Conservation (phyloP, 2,888 invertebrate species). For the Agrenia bidenticulata region DNA sequence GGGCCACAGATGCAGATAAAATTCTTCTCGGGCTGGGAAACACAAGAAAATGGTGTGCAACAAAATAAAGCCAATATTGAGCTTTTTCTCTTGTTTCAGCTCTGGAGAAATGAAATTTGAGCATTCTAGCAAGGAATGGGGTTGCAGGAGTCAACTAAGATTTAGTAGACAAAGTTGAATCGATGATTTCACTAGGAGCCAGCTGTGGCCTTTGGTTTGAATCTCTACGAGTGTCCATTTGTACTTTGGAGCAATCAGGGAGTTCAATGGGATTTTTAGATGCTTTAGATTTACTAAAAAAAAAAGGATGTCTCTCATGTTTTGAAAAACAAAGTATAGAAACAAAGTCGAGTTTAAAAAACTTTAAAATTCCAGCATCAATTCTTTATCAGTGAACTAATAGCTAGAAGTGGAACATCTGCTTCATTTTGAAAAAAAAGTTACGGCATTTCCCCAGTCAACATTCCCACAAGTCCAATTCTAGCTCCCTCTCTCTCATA, state of each 20-base stretch:
- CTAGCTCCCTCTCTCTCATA: no score
- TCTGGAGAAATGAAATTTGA: slow-evolving; percentile 4
- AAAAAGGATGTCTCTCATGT: no score
- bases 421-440: neutral
- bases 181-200: neutral
- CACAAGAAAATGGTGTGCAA: neutral
- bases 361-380: no score
- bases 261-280: no score
- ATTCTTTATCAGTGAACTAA: no score
- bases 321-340: no score
- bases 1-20: slow-evolving; percentile 20
- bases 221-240: no score
- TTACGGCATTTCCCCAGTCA: neutral
- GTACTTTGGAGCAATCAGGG: no score
- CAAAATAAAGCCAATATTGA: slow-evolving; percentile 9
- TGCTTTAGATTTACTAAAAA: no score
- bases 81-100: neutral
- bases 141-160: neutral
- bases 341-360: no score
- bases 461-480: no score
- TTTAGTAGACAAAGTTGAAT: neutral
- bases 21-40: neutral
- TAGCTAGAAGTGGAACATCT: neutral
- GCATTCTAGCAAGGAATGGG: neutral
- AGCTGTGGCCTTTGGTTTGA: no score